phyloP scores from a whole-genome alignment of 1,140 invertebrate species.

The Drosophila quadrilineata region DNA sequence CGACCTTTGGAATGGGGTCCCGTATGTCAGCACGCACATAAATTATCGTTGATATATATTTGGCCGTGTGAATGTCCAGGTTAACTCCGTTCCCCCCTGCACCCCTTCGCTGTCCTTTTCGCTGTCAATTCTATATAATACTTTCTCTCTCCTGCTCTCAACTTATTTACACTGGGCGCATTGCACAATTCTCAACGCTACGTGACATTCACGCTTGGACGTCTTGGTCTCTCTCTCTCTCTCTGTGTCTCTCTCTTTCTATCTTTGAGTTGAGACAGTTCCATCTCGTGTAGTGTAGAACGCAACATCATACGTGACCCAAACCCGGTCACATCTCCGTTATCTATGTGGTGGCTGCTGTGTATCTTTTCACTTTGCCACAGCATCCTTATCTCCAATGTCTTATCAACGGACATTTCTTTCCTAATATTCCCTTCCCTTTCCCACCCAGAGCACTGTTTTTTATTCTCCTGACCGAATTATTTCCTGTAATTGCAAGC shows the following conservation, averaged over 20 bases:
- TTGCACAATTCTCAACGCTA: constrained; percentile 50
- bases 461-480: constrained; percentile 52
- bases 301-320: constrained; percentile 54
- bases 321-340: constrained; percentile 39
- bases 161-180: constrained; percentile 68
- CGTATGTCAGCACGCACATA: constrained; percentile 77
- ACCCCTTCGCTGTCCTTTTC: background rate
- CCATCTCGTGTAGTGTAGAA: too few relatives aligned
- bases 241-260: background rate
- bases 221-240: constrained; percentile 20
- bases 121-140: background rate
- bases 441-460: background rate
- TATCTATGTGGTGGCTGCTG: constrained; percentile 42
- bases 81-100: background rate
- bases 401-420: constrained; percentile 50
- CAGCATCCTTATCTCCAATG: constrained; percentile 53
- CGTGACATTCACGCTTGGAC: constrained; percentile 77
- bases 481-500: constrained; percentile 75
- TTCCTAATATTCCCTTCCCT: constrained; percentile 51
- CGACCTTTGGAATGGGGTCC: constrained; percentile 39
- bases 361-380: constrained; percentile 56
- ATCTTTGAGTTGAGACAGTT: constrained; percentile 8
- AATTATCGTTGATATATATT: constrained; percentile 78
- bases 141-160: constrained; percentile 17
- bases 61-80: constrained; percentile 75